Evolutionary conservation across 2,113 vertebrate genomes (phyloP).

Genomic region (Turdus rufiventris): DNA sequence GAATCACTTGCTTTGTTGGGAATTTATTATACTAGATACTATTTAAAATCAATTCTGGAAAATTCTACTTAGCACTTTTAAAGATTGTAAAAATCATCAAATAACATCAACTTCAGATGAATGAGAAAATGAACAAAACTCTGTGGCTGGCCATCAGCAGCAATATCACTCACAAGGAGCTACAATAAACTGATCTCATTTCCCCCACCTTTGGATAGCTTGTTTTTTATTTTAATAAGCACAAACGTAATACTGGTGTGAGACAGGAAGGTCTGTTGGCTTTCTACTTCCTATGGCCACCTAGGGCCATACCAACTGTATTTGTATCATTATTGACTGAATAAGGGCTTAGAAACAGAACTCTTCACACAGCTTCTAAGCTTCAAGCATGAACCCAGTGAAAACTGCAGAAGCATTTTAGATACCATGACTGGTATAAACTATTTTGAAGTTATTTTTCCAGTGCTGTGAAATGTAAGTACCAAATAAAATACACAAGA

Average conservation of each 20-base stretch:
- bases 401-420: not conserved
- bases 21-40: not conserved
- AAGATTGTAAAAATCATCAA: not conserved
- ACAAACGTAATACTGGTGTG: not conserved
- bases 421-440: not conserved
- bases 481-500: not conserved
- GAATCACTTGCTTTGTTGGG: not conserved
- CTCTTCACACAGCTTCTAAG: not conserved
- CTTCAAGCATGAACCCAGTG: not conserved
- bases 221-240: not conserved
- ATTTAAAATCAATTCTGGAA: conserved; percentile 37
- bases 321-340: not conserved
- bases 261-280: not conserved
- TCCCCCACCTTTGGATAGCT: not conserved
- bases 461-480: not conserved
- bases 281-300: not conserved
- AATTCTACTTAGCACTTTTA: not conserved
- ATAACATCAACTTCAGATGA: not conserved
- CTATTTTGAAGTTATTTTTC: not conserved
- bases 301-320: not conserved
- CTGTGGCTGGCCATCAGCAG: not conserved
- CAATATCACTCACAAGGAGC: not conserved
- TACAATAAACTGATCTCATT: not conserved
- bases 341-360: not conserved
- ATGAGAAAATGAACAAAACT: not conserved